Evolutionary conservation across 2,113 vertebrate genomes (phyloP).

Genomic region (Plecturocebus donacophilus): DNA sequence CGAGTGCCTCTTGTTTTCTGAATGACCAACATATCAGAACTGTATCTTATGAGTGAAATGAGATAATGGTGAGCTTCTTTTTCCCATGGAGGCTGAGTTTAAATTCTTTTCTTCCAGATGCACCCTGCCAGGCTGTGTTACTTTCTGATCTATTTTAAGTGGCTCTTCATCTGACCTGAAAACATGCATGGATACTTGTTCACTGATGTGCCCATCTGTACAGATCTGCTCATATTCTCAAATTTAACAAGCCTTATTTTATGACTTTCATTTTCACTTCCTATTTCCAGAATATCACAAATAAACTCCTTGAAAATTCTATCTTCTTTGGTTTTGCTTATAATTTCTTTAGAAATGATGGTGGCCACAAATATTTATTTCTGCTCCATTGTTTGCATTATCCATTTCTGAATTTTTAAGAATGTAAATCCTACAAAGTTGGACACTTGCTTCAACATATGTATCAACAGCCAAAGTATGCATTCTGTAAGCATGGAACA

Average conservation of each 20-base stretch:
- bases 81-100: neutral
- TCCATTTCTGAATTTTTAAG: conserved; percentile 60
- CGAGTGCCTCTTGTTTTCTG: conserved; percentile 57
- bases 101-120: conserved; percentile 65
- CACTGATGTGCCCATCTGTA: conserved; percentile 57
- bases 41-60: neutral
- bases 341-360: conserved; percentile 57
- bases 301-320: conserved; percentile 50
- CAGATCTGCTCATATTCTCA: conserved; percentile 2
- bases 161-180: conserved; percentile 69
- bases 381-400: conserved; percentile 23
- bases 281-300: conserved; percentile 40
- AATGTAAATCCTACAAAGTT: conserved; percentile 45
- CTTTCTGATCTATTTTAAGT: conserved; percentile 71
- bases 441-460: conserved; percentile 55
- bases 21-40: conserved; percentile 21
- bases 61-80: conserved; percentile 25
- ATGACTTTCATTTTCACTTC: conserved; percentile 58
- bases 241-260: conserved; percentile 32
- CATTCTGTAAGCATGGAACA: conserved; percentile 38
- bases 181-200: conserved; percentile 43
- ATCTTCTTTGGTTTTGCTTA: conserved; percentile 60
- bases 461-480: conserved; percentile 55
- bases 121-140: neutral
- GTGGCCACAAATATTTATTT: conserved; percentile 9